These are phyloP conservation scores for Nothoprocta pentlandii DNA, from an alignment of 2,113 vertebrate genomes.

Conservation along the genomic window DNA sequence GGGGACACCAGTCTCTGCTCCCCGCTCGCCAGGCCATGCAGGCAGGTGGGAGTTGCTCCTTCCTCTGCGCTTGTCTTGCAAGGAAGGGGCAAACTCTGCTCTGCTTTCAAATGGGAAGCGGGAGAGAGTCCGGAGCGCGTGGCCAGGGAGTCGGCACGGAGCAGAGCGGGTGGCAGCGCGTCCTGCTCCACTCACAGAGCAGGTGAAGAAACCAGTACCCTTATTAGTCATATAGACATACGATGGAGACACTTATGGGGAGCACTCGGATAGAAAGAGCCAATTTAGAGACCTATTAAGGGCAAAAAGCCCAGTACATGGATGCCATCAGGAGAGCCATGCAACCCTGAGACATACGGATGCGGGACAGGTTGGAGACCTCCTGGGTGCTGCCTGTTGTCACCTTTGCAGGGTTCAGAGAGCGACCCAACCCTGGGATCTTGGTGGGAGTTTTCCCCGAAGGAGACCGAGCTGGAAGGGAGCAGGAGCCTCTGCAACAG, in stretches of 20 bases:
- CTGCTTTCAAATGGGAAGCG: too few species aligned
- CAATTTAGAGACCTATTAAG: constrained; percentile 42
- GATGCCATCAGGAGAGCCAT: constrained; percentile 1
- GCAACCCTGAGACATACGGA: constrained; percentile 20
- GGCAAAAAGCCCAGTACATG: constrained; percentile 23
- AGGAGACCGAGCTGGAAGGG: too few species aligned
- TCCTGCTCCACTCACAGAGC: not conserved
- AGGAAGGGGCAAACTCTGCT: not conserved
- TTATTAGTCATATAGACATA: constrained; percentile 42
- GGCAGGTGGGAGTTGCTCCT: not conserved
- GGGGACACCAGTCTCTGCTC: fast-evolving
- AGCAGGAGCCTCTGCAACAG: too few species aligned
- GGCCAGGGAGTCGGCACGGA: too few species aligned
- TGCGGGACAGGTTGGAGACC: not conserved
- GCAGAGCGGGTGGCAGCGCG: not conserved
- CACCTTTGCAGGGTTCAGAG: not conserved
- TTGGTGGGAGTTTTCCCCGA: fast-evolving
- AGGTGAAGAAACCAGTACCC: constrained; percentile 20
- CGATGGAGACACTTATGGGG: constrained; percentile 21
- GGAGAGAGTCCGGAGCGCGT: not conserved
- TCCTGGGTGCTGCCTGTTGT: fast-evolving
- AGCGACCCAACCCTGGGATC: not conserved
- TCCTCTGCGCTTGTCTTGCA: not conserved
- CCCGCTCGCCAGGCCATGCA: not conserved
- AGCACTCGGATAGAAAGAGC: constrained; percentile 26